These are phyloP conservation scores for Zosterops japonicus DNA, from an alignment of 2,113 vertebrate genomes.

Conservation along the genomic window DNA sequence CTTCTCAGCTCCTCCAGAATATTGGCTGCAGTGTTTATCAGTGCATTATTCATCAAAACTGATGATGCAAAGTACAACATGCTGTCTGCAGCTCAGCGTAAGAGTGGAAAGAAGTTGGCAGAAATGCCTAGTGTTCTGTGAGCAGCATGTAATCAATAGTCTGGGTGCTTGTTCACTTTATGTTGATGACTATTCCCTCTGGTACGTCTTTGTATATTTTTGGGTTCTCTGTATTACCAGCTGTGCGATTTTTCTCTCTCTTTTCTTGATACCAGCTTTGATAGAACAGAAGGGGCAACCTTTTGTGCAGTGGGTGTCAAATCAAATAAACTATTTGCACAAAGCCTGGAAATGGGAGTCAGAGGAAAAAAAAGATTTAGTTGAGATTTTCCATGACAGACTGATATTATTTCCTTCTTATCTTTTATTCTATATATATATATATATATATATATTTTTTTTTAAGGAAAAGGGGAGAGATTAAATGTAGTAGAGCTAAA, in stretches of 20 bases:
- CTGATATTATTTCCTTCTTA: background rate
- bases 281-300: slow-evolving; percentile 76
- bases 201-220: slow-evolving; percentile 79
- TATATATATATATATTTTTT: background rate
- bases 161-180: slow-evolving; percentile 81
- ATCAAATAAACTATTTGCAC: slow-evolving; percentile 73
- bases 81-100: slow-evolving; percentile 78
- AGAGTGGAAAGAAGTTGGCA: slow-evolving; percentile 79
- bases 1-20: slow-evolving; percentile 77
- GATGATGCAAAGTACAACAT: slow-evolving; percentile 83
- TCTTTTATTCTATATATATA: too few relatives aligned
- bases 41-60: slow-evolving; percentile 86
- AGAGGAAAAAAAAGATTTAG: slow-evolving; percentile 27
- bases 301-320: slow-evolving; percentile 73
- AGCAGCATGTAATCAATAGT: slow-evolving; percentile 82
- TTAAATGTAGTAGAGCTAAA: background rate
- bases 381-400: slow-evolving; percentile 49
- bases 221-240: slow-evolving; percentile 81
- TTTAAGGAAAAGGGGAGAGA: background rate
- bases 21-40: slow-evolving; percentile 82
- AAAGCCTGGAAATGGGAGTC: slow-evolving; percentile 65
- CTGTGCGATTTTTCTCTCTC: slow-evolving; percentile 74
- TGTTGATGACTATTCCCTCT: slow-evolving; percentile 83
- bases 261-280: slow-evolving; percentile 69
- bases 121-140: slow-evolving; percentile 79